Base-by-base conservation (phyloP, 2,113 vertebrate genomes). In the Melanerpes formicivorus region DNA sequence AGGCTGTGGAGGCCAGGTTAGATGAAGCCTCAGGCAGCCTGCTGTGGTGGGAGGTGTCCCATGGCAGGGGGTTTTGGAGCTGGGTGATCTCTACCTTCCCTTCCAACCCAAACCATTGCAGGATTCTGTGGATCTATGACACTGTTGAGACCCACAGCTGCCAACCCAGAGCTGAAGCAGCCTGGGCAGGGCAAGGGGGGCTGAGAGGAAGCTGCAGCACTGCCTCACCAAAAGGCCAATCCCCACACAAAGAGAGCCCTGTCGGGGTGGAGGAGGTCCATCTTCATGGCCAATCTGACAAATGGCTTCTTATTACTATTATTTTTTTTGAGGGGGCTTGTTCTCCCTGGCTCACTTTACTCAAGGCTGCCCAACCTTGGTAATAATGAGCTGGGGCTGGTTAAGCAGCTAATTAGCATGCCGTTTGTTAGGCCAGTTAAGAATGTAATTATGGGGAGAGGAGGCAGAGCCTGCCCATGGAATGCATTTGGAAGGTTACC, bases 361-460 rank as follows among this genome's bases (percentile, higher is more conserved):
- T 97, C 86, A 73, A 73, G 90, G 93, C 83, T 94, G 93, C 92
- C 96, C 95, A 89, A 72, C 67, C 84, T 89, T 90, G 84, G 94
- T 63, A 90, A 96, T 97, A 96, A 97, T 96, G 97, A 96, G 95
- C 90, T 50, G 94, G 95, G 97, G 97, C 97, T 97, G 98, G 98
- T 97, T 93, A 97, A 97, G 97, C 94, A 90, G 96, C 97, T 98
- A 98, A 98, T 98, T 98, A 98, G 98, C 96, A 98, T 98, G 98
- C 98, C 96, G 96, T 97, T 98, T 98, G 97, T 97, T 98, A 98
- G 98, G 89, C 96, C 93, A 97, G 98, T 98, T 98, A 97, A 98
- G 98, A 99, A 99, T 98, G 98, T 98, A 97, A 98, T 99, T 98
- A 99, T 98, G 97, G 96, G 92, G 92, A 92, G 97, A 92, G 97